phyloP scores from a whole-genome alignment of 1,140 invertebrate species.

The Pygmarrhopalites habei region DNA sequence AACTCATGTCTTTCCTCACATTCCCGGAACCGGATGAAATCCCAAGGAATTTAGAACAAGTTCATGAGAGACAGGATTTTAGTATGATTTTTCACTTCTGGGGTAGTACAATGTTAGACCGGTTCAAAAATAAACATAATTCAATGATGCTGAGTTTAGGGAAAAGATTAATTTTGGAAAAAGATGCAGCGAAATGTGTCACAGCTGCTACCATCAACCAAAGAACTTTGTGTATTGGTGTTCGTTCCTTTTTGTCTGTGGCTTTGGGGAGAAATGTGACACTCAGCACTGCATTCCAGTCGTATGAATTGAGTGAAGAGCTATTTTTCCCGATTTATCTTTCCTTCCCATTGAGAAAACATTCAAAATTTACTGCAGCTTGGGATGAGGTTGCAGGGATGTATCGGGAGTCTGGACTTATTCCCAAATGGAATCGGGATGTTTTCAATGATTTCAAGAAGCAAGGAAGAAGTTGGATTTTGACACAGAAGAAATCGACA shows the following conservation, averaged over 20 bases:
- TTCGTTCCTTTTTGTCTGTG: neutral
- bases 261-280: slow-evolving; percentile 1
- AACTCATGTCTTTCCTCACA: neutral
- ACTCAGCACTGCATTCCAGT: neutral
- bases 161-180: neutral
- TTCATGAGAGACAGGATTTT: neutral
- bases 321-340: slow-evolving; percentile 7
- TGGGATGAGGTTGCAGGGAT: neutral
- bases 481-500: neutral
- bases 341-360: neutral
- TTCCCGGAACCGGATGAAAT: neutral
- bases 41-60: neutral
- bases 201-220: neutral
- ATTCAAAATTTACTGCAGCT: neutral
- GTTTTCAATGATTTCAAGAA: neutral
- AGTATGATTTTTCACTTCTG: slow-evolving; percentile 8
- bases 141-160: neutral
- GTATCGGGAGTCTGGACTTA: neutral
- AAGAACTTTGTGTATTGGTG: neutral
- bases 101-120: slow-evolving; percentile 1
- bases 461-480: neutral
- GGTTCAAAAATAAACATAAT: slow-evolving; percentile 5
- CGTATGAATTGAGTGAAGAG: neutral
- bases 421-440: neutral
- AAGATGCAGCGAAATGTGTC: neutral